phyloP scores from a whole-genome alignment of 2,113 vertebrate species.

The Regulus satrapa region DNA sequence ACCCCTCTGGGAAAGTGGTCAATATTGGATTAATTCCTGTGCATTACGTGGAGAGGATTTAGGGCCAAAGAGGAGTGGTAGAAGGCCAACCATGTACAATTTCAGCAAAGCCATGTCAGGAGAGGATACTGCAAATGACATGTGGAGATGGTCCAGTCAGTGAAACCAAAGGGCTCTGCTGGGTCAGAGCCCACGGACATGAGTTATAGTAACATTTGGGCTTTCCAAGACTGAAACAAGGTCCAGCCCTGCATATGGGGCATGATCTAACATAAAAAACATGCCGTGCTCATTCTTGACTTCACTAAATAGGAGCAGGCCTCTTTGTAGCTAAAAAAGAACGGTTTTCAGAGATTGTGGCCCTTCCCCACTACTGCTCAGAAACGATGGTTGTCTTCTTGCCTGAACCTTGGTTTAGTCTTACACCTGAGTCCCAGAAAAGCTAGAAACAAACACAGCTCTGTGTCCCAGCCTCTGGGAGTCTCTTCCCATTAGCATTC shows the following conservation, averaged over 20 bases:
- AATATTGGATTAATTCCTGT: neutral
- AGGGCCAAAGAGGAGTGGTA: neutral
- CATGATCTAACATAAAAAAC: neutral
- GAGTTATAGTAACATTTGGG: neutral
- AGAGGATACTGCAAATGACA: neutral
- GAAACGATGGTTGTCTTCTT: neutral
- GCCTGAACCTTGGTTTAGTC: neutral
- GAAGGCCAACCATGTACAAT: neutral
- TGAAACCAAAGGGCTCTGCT: neutral
- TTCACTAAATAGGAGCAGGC: neutral
- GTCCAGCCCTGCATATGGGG: neutral
- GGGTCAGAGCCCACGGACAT: neutral
- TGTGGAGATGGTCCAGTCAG: neutral
- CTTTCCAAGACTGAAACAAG: neutral
- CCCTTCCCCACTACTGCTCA: neutral
- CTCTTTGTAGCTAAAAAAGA: neutral
- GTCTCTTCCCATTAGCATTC: neutral
- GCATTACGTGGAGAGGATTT: neutral
- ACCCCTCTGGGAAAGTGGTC: neutral
- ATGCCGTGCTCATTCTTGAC: neutral
- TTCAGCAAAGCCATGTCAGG: neutral
- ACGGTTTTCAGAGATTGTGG: neutral
- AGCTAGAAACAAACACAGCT: neutral
- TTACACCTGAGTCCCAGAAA: neutral
- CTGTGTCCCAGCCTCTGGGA: neutral